These are phyloP conservation scores for Ptilorrhoa leucosticta DNA, from an alignment of 2,113 vertebrate genomes.

Conservation along the genomic window DNA sequence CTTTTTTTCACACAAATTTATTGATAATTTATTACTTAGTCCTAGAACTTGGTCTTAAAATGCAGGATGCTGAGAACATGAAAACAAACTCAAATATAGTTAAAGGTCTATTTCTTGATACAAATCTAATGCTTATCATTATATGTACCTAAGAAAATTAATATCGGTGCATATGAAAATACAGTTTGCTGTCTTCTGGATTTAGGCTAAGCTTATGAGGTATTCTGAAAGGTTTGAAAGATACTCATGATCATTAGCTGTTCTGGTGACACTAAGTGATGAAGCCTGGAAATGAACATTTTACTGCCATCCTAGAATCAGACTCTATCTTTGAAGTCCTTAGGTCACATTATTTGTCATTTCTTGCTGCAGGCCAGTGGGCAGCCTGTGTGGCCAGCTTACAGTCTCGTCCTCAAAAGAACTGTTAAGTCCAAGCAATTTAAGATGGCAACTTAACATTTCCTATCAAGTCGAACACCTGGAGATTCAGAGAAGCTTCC, in stretches of 20 bases:
- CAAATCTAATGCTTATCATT: background rate
- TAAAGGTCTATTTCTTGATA: background rate
- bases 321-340: background rate
- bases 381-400: background rate
- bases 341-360: background rate
- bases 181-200: background rate
- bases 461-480: background rate
- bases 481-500: background rate
- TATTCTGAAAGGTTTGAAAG: background rate
- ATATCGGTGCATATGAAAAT: background rate
- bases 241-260: background rate
- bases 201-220: background rate
- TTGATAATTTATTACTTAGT: background rate
- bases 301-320: background rate
- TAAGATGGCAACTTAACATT: background rate
- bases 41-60: background rate
- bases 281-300: background rate
- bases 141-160: background rate
- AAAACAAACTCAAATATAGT: background rate
- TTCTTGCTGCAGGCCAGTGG: background rate
- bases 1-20: background rate
- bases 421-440: background rate
- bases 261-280: accelerated
- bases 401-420: background rate
- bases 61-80: background rate